Conservation (phyloP, 2,888 invertebrate species). For the Plagodis dolabraria region DNA sequence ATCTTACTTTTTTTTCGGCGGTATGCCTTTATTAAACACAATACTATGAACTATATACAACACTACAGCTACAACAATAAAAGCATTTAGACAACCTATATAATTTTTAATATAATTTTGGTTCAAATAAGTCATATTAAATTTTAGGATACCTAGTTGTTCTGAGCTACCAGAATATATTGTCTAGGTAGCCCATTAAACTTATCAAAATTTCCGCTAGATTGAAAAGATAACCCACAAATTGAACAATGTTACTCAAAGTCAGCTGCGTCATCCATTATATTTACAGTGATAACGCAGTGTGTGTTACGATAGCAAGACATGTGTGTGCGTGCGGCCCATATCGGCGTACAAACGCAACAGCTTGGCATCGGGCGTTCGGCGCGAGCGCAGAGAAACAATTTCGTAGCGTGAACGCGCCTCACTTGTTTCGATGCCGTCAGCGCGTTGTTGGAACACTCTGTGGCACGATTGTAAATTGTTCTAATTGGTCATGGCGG, state of each 20-base stretch:
- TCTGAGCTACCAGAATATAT: no score
- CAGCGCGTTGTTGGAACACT: slow-evolving; percentile 75
- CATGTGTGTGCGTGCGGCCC: slow-evolving; percentile 55
- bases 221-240: slow-evolving; percentile 38
- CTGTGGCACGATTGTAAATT: slow-evolving; percentile 77
- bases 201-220: slow-evolving; percentile 33
- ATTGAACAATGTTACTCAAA: slow-evolving; percentile 54
- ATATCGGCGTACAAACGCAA: slow-evolving; percentile 76
- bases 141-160: no score
- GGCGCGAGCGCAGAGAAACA: slow-evolving; percentile 64
- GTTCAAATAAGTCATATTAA: no score
- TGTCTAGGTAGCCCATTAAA: not conserved
- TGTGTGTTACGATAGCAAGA: slow-evolving; percentile 43
- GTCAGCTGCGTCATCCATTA: slow-evolving; percentile 53
- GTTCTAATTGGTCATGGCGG: slow-evolving; percentile 81
- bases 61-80: no score
- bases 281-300: slow-evolving; percentile 40
- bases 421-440: slow-evolving; percentile 76
- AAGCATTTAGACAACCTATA: no score
- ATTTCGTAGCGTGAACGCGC: slow-evolving; percentile 79
- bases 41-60: no score
- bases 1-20: no score
- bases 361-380: slow-evolving; percentile 49
- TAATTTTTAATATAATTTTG: no score
- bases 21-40: no score